Evolutionary conservation across 1,140 invertebrate genomes (phyloP), one percentile per base, ranked within the genome.

Genomic region (Drosophila saltans): DNA sequence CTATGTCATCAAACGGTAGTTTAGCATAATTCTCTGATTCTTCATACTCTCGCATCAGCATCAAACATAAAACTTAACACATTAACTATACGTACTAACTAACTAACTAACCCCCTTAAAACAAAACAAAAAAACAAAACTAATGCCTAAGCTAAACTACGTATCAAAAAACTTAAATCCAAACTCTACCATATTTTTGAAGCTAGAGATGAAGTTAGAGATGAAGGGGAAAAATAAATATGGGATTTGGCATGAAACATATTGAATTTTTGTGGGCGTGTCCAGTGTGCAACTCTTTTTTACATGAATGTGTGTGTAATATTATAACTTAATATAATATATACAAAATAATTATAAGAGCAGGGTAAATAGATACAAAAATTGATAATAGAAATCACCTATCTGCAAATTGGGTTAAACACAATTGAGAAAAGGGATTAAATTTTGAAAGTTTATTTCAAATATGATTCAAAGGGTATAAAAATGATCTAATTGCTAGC

Each of bases 1-100:
- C 81, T 84, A 85, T 64, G 72, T 69, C 83, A 82, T 79, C 67
- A n/a, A 56, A 65, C 43, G 55, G 7, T 52, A 52, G 45, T 52
- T 52, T 55, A 71, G 36, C 30, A 66, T 59, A 72, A 57, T 2
- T 39, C 36, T 39, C 36, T 33, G 16, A 21, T 39, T 24, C 57
- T 59, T 36, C 28, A 36, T 36, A n/a, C 56, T 26, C 24, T 10
- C n/a, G 33, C 56, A 33, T 30, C 5, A n/a, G 10, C 28, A 58
- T 36, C 30, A 39, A 10, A 21, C 30, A 36, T 6, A 21, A 21
- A 11, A 36, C 30, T n/a, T 16, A 36, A 3, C 16, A 39, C 11
- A 36, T 52, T 52, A 10, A 52, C 45, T 52, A 26, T 52, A 52
- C 45, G 45, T 52, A 52, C 45, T 26, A 39, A 36, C n/a, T 21